Evolutionary conservation across 2,797 vertebrate species (phyloP), one percentile per base, ranked within the genome.

Genomic region (Chromobotia macracanthus): DNA sequence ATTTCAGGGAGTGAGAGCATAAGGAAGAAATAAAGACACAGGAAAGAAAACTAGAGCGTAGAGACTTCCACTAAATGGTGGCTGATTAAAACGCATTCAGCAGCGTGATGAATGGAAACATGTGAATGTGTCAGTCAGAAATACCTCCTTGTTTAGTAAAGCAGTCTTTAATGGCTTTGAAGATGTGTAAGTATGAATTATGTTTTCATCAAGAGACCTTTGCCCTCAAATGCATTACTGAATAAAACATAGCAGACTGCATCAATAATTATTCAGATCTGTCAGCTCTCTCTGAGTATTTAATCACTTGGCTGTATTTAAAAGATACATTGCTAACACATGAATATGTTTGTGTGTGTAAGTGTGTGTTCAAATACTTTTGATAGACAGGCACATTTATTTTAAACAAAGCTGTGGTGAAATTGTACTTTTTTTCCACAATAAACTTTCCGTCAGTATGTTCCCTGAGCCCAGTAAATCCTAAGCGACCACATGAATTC

Each of bases 401-500:
- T 74, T 51, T 19, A 64, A 28, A 38, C 66, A 48, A 56, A 75
- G 23, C 31, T 21, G 23, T 18, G 38, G 48, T 69, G 5, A 69
- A 82, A 69, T n/a, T 0, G 65, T 53, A 79, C 55, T 63, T 68
- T 25, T 68, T 25, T n/a, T 21, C 38, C 13, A 16, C 4, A 81
- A n/a, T 35, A 73, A 66, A 89, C 74, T 83, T 88, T 88, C 79
- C 51, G 58, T 79, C 87, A 75, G 73, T 82, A 72, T 77, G 38
- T 84, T 60, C 60, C 63, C 85, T 60, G 44, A 71, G 84, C 81
- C 75, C 69, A 67, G 87, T 87, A 85, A 89, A 78, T 55, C 85
- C 86, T 85, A 84, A 82, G 77, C 88, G 72, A 88, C 89, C 91
- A 89, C 88, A 90, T 84, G 80, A 77, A 88, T 90, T 92, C 88